Evolutionary conservation across 2,888 invertebrate genomes (phyloP), one percentile per base, ranked within the genome.

Genomic region (Tipula vernalis): DNA sequence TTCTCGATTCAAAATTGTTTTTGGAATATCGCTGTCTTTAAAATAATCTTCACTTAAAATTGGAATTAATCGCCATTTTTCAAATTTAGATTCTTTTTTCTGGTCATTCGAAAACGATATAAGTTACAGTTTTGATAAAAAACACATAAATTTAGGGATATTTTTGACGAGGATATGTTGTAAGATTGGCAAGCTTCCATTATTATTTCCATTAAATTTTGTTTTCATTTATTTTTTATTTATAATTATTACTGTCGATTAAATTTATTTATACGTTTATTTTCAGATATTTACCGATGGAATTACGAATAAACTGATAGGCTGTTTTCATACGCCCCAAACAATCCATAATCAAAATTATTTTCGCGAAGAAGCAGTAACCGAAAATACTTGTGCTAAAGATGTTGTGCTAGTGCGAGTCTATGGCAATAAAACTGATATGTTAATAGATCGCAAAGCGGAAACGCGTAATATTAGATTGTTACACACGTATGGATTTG

Each of bases 381-480:
- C 18, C 12, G 86, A 87, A 0, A 86, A 83, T 12, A 87, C 88
- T 44, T 51, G 85, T 84, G 86, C 86, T 71, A 39, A 92, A 88
- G 95, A 96, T 89, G 95, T 96, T 89, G 94, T 98, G 1, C 93
- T 99, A 87, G 94, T 99, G 36, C 94, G 98, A 89, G 94, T 99
- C 88, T 98, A 98, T 93, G 99, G 99, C 18, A 94, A 96, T 89
- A 98, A 98, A 91, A 98, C 98, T 2, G 98, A 98, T 91, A 92
- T 97, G 88, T 94, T 99, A 88, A 98, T 99, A 90, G 97, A 99
- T 90, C 93, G 98, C 88, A 94, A 95, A 90, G 95, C 95, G 86
- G 98, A 98, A 92, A 94, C 95, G 87, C 93, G 92, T 88, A 94
- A 93, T 89, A 93, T 94, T 87, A 90, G 92, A 88, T 89, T 95